Percentiles rank a stretch among this genome's conserved stretches.
Evolutionary conservation across 2,797 vertebrate species (phyloP).

Genomic region (Centroberyx gerrardi): DNA sequence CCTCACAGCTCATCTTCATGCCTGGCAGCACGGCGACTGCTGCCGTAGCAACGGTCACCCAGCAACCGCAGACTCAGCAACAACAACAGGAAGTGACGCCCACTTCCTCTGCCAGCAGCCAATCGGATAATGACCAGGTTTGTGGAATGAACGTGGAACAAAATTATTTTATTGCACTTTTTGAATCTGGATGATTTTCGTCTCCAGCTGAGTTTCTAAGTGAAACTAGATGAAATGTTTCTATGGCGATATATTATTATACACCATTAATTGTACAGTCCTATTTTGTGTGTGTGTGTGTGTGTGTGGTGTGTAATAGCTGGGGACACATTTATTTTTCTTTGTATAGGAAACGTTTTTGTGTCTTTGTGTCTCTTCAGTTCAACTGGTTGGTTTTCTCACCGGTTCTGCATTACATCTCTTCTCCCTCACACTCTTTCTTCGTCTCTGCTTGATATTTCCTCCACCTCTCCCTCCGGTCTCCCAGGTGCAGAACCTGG

Average conservation of each 20-base stretch:
- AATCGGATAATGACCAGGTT: conserved; percentile 94
- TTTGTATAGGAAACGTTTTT: too few relatives aligned
- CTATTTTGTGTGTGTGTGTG: too few relatives aligned
- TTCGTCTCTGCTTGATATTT: neutral
- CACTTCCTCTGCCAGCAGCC: conserved; percentile 84
- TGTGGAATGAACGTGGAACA: neutral
- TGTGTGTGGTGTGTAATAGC: too few relatives aligned
- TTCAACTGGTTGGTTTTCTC: too few relatives aligned
- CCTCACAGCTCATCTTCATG: conserved; percentile 98
- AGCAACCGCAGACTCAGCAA: conserved; percentile 80
- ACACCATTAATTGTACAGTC: too few relatives aligned
- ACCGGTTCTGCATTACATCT: neutral
- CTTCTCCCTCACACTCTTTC: neutral
- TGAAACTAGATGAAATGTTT: too few relatives aligned
- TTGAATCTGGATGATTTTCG: neutral
- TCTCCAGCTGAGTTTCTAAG: too few relatives aligned
- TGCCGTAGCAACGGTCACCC: conserved; percentile 84
- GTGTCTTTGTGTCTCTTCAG: too few relatives aligned
- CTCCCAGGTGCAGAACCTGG: conserved; percentile 93
- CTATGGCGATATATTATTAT: too few relatives aligned
- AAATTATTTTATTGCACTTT: neutral
- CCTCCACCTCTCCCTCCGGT: neutral
- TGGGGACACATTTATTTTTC: too few relatives aligned
- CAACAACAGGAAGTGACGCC: conserved; percentile 86
- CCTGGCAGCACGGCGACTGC: conserved; percentile 93